These are phyloP conservation scores for Malurus alboscapulatus DNA, from an alignment of 2,113 vertebrate genomes.

Conservation along the genomic window DNA sequence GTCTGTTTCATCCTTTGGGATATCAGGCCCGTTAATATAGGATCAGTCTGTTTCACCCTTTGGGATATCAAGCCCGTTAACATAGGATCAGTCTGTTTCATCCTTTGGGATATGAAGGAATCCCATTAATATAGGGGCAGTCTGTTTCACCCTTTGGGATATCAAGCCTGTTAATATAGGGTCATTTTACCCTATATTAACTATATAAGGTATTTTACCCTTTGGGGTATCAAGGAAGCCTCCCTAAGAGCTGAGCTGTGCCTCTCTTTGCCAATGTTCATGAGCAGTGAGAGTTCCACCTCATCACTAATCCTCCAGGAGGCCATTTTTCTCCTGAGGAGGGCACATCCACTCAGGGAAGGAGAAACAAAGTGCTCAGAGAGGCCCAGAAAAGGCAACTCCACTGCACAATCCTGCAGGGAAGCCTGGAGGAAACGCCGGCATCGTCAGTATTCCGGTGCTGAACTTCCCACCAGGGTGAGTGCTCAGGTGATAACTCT, in stretches of 20 bases:
- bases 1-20: neutral
- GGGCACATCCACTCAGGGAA: neutral
- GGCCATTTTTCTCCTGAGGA: neutral
- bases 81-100: no score
- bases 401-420: neutral
- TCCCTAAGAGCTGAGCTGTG: neutral
- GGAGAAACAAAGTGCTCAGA: neutral
- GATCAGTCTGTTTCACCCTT: no score
- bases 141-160: no score
- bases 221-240: no score
- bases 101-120: no score
- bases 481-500: constrained; percentile 55
- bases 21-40: no score
- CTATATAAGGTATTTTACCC: no score
- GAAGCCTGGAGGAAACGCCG: neutral
- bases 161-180: neutral
- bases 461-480: neutral
- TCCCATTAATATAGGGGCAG: no score
- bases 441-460: constrained; percentile 1
- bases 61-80: no score
- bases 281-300: neutral
- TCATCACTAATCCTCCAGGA: neutral
- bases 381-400: neutral
- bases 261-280: neutral
- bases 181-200: neutral